Percentiles rank a stretch among this genome's conserved stretches.
Conservation (phyloP, 2,113 vertebrate species). For the Pampusana beccarii region DNA sequence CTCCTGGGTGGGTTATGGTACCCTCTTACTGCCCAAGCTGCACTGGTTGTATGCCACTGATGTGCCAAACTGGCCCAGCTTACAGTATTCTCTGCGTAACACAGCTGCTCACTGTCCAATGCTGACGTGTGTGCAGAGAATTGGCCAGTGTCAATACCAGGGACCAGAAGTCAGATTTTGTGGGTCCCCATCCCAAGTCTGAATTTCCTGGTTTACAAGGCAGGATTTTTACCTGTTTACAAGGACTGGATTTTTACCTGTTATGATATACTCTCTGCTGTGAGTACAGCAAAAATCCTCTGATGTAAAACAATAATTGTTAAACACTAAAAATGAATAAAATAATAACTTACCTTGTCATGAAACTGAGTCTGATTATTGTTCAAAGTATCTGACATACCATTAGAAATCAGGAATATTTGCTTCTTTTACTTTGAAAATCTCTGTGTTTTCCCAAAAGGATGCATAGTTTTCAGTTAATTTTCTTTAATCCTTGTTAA, state of each 20-base stretch:
- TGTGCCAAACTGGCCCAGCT: not conserved
- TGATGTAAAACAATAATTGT: not conserved
- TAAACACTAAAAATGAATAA: not conserved
- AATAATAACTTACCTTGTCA: not conserved
- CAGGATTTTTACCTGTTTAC: not conserved
- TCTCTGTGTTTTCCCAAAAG: not conserved
- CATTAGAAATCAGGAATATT: not conserved
- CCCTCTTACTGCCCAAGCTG: not conserved
- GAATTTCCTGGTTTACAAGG: not conserved
- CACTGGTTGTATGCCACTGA: not conserved
- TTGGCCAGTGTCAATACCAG: not conserved
- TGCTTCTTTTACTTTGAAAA: not conserved
- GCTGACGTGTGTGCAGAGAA: fast-evolving
- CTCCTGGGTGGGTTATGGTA: fast-evolving
- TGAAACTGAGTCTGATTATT: not conserved
- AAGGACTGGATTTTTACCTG: not conserved
- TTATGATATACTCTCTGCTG: too few relatives aligned
- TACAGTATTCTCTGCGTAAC: not conserved
- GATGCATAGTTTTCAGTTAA: not conserved
- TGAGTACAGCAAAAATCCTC: not conserved
- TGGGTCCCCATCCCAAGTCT: not conserved
- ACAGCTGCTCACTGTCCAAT: not conserved
- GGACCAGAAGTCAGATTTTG: not conserved
- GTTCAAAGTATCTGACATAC: not conserved
- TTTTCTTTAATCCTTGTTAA: not conserved